Evolutionary conservation across 1,140 invertebrate genomes (phyloP), one percentile per base, ranked within the genome.

Genomic region (Cydia pomonella): DNA sequence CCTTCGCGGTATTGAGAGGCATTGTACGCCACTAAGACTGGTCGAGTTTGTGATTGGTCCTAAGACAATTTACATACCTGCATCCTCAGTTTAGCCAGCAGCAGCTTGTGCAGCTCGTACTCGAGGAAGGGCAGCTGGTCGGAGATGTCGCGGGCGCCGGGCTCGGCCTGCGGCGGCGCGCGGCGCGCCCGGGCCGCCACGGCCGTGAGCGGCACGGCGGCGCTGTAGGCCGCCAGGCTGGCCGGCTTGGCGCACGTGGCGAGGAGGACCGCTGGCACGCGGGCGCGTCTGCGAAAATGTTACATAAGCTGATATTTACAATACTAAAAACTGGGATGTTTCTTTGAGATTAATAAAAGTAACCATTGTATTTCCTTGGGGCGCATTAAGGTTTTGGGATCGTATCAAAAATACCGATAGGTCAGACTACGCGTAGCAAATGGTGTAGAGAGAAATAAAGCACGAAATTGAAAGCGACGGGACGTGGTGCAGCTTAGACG

Each of bases 101-200:
- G 91, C 80, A 98, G 95, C 77, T 97, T 95, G 88, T 99, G 97
- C n/a, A 99, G 91, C 89, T 99, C 53, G 53, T 59, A 59, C 53
- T 59, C 53, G 62, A 99, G 88, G 92, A 99, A 99, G 1, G 98
- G 98, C 59, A 99, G 92, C 74, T 96, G 95, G 90, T 98, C 97
- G 6, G 98, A 98, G 74, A 99, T 97, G 93, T 99, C 98, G 86
- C 98, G 97, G 3, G 98, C 98, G 87, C 97, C 97, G 2, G 96
- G 94, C 93, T 99, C 98, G 2, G 97, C 96, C 66, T 96, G 95
- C 9, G 96, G 90, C 81, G 98, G 97, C 76, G 95, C 95, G 82
- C 98, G 97, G 0, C 90, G 80, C 0, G 94, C 93, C 47, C 98
- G 94, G 0, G 87, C 87, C 29, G 90, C 90, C 0, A 89, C 88